Conservation (phyloP, 1,140 invertebrate genomes). For the Bombyx mori region DNA sequence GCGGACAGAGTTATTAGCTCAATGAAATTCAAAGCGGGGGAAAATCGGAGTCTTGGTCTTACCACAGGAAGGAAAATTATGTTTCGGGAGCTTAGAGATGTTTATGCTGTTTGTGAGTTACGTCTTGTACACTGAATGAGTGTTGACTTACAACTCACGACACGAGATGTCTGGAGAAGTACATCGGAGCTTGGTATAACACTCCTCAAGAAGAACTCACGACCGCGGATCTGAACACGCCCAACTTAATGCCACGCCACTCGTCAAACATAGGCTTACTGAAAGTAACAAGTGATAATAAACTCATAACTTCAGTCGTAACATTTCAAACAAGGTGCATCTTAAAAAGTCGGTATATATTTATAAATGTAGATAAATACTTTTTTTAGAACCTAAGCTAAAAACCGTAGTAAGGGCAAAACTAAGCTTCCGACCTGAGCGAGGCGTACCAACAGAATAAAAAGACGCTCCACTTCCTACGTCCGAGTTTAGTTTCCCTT, state of each 20-base stretch:
- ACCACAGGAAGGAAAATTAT: no score
- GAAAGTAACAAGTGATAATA: no score
- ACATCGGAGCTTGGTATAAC: no score
- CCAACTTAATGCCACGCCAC: no score
- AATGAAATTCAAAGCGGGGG: conserved; percentile 34
- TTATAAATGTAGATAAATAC: background rate
- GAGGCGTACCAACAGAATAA: conserved; percentile 52
- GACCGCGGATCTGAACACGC: no score
- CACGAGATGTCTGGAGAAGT: no score
- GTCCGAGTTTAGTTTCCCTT: conserved; percentile 9
- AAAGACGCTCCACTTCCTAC: conserved; percentile 61
- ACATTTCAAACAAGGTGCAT: background rate
- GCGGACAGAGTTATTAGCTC: conserved; percentile 45
- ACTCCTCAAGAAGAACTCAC: no score
- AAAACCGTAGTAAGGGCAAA: background rate
- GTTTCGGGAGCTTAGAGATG: no score
- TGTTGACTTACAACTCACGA: no score
- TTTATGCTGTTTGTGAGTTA: no score
- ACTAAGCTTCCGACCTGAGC: conserved; percentile 2
- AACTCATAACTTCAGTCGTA: background rate
- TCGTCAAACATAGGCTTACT: background rate
- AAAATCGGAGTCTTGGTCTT: conserved; percentile 9
- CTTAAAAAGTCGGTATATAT: background rate
- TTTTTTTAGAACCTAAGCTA: background rate
- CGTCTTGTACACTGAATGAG: no score